These are phyloP conservation scores for Oxycera nigricornis DNA, from an alignment of 2,888 invertebrate genomes.

Conservation along the genomic window DNA sequence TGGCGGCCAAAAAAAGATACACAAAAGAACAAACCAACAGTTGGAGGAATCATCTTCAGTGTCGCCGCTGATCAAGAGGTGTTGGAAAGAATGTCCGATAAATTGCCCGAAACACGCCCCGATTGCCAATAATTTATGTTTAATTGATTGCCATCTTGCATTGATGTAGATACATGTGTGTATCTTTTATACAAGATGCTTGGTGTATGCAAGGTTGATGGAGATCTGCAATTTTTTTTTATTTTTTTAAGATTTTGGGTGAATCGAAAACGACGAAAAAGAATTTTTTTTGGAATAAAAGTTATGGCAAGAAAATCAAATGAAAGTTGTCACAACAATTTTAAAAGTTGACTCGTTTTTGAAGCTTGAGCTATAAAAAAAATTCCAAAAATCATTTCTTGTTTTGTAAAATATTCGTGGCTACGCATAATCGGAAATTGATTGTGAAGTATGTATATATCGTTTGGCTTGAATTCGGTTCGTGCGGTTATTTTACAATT, in stretches of 20 bases:
- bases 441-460: slow-evolving; percentile 1
- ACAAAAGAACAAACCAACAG: slow-evolving; percentile 9
- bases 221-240: too few species aligned
- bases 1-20: background rate
- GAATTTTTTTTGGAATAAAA: too few species aligned
- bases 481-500: background rate
- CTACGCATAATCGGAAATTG: slow-evolving; percentile 12
- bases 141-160: slow-evolving; percentile 34
- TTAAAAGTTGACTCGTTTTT: background rate
- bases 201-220: too few species aligned
- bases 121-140: slow-evolving; percentile 36
- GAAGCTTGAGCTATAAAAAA: background rate
- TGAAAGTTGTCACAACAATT: slow-evolving; percentile 11
- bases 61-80: background rate
- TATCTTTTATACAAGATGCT: background rate
- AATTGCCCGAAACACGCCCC: slow-evolving; percentile 27
- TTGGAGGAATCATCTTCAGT: background rate
- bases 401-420: background rate
- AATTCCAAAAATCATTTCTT: too few species aligned
- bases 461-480: background rate
- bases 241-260: too few species aligned
- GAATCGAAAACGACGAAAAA: too few species aligned
- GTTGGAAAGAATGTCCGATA: slow-evolving; percentile 38
- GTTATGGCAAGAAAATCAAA: background rate
- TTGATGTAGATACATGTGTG: background rate